Evolutionary conservation across 1,140 invertebrate species (phyloP).

Genomic region (Holotrichia oblita): DNA sequence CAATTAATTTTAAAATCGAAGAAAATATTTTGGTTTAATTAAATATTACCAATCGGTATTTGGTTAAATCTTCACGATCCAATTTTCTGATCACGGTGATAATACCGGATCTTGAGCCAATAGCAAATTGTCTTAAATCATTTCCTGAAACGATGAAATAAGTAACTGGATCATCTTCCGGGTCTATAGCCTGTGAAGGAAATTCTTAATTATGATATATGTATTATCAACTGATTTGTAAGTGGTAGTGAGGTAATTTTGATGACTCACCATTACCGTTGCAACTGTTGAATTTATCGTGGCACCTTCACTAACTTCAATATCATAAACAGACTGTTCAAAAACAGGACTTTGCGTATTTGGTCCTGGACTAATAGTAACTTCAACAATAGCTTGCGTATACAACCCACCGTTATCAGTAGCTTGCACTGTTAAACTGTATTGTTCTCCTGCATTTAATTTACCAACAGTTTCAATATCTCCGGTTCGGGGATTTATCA

Average conservation of each 20-base stretch:
- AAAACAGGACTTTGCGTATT: conserved; percentile 87
- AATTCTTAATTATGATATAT: background rate
- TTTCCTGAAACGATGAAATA: conserved; percentile 89
- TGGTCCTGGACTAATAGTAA: conserved; percentile 82
- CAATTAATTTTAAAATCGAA: conserved; percentile 41
- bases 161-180: conserved; percentile 85
- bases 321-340: conserved; percentile 80
- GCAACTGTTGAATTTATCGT: conserved; percentile 85
- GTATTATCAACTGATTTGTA: no score
- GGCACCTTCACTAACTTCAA: conserved; percentile 87
- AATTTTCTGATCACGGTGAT: conserved; percentile 84
- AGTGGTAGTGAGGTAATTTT: no score
- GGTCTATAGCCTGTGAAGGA: conserved; percentile 78
- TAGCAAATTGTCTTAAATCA: conserved; percentile 84
- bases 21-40: conserved; percentile 40
- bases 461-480: conserved; percentile 80
- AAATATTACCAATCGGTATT: conserved; percentile 80
- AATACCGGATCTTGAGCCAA: conserved; percentile 82
- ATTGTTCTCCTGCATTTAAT: conserved; percentile 85
- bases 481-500: conserved; percentile 82
- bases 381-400: conserved; percentile 85
- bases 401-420: conserved; percentile 75
- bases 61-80: conserved; percentile 86
- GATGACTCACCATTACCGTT: conserved; percentile 67
- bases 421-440: conserved; percentile 86